phyloP scores from a whole-genome alignment of 2,888 invertebrate species.

The Blastobasis lacticolella region DNA sequence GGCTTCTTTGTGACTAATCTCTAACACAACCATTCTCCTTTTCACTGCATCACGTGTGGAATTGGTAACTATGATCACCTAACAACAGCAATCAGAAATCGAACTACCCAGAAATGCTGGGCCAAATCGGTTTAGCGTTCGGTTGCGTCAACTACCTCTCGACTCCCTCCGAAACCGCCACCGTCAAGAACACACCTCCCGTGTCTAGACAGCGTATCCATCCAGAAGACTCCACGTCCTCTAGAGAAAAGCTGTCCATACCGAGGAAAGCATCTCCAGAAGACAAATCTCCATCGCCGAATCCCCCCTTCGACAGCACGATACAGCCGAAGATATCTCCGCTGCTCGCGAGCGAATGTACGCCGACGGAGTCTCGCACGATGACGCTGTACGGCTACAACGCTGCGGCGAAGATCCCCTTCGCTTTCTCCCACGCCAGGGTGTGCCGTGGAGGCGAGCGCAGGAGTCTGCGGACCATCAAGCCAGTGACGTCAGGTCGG shows the following conservation, averaged over 20 bases:
- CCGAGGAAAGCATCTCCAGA: conserved; percentile 51
- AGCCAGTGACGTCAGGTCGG: conserved; percentile 53
- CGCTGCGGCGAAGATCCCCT: conserved; percentile 65
- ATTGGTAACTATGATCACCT: conserved; percentile 14
- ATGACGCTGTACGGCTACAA: conserved; percentile 71
- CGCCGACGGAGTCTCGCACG: conserved; percentile 55
- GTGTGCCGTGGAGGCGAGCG: conserved; percentile 26
- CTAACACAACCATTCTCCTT: conserved; percentile 23
- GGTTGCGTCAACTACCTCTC: conserved; percentile 69
- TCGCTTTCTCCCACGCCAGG: conserved; percentile 61
- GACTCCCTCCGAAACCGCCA: conserved; percentile 38
- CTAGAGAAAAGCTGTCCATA: conserved; percentile 44
- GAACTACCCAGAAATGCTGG: conserved; percentile 71
- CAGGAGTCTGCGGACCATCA: conserved; percentile 40
- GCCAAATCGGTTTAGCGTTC: conserved; percentile 69
- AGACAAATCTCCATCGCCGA: conserved; percentile 52
- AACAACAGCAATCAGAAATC: conserved; percentile 65
- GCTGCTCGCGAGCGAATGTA: conserved; percentile 47
- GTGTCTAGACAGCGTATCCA: conserved; percentile 57
- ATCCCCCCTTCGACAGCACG: conserved; percentile 24
- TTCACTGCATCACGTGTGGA: conserved; percentile 38
- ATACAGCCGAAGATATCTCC: conserved; percentile 68
- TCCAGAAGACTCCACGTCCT: conserved; percentile 54
- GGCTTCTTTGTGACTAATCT: conserved; percentile 10
- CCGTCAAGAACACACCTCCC: conserved; percentile 27